A percentile compares a stretch with the other conserved stretches of the same genome.
phyloP scores from a whole-genome alignment of 1,140 invertebrate species.

The Drosophila pruinosa region DNA sequence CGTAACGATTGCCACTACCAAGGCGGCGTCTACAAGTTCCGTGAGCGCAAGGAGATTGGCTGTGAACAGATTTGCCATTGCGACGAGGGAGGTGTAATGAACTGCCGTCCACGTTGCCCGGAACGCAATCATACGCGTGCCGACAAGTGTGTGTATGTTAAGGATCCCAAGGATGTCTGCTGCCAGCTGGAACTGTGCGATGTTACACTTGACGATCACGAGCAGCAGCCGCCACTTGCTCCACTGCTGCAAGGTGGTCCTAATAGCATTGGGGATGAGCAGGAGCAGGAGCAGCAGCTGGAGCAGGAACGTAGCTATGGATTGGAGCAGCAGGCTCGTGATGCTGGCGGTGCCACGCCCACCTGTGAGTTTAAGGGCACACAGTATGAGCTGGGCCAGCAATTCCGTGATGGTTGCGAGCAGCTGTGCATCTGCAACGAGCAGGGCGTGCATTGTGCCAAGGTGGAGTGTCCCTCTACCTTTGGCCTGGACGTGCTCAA shows the following conservation, averaged over 20 bases:
- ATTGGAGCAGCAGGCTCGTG: slow-evolving; percentile 66
- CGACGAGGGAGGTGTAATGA: slow-evolving; percentile 86
- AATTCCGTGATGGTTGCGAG: slow-evolving; percentile 91
- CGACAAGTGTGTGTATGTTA: slow-evolving; percentile 89
- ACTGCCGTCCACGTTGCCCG: slow-evolving; percentile 74
- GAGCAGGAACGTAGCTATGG: slow-evolving; percentile 46
- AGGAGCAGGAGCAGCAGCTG: slow-evolving; percentile 28
- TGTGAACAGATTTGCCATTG: slow-evolving; percentile 91
- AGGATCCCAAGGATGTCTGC: slow-evolving; percentile 90
- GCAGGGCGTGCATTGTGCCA: slow-evolving; percentile 88
- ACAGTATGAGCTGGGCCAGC: slow-evolving; percentile 83
- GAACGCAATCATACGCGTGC: slow-evolving; percentile 74
- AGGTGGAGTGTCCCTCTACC: slow-evolving; percentile 91
- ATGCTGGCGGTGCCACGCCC: slow-evolving; percentile 44
- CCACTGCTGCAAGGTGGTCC: slow-evolving; percentile 33
- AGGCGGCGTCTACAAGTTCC: slow-evolving; percentile 88
- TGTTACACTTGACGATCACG: slow-evolving; percentile 89
- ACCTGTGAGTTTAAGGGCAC: slow-evolving; percentile 66
- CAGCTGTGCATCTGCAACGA: slow-evolving; percentile 87
- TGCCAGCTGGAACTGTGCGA: slow-evolving; percentile 93
- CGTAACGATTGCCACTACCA: slow-evolving; percentile 88
- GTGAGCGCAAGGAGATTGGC: slow-evolving; percentile 89
- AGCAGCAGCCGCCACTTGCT: slow-evolving; percentile 82
- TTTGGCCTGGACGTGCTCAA: slow-evolving; percentile 92
- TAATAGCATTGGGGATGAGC: slow-evolving; percentile 58